Conservation (phyloP, 1,140 invertebrate genomes). For the Cotesia chilonis region DNA sequence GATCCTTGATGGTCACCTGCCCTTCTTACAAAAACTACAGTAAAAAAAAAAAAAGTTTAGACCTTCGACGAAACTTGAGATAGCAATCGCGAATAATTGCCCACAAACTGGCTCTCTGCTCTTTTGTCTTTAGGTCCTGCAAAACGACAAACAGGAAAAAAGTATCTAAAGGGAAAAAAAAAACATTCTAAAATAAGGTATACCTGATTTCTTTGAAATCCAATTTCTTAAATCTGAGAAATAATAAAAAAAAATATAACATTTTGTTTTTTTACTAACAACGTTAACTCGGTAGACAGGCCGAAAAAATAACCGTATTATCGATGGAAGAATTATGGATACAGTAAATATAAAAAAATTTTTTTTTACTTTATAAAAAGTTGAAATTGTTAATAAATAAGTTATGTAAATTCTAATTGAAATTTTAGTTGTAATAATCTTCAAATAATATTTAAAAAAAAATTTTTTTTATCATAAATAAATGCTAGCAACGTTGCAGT, state of each 20-base stretch:
- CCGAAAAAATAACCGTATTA: no score
- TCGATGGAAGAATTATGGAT: no score
- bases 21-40: slow-evolving; percentile 12
- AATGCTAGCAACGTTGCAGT: no score
- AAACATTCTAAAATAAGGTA: neutral
- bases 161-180: neutral
- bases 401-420: no score
- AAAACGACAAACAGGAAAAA: neutral
- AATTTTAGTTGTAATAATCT: no score
- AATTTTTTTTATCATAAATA: no score
- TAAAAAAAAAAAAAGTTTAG: neutral
- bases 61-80: slow-evolving; percentile 23
- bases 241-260: neutral
- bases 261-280: neutral
- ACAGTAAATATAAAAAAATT: no score
- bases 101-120: slow-evolving; percentile 5
- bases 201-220: slow-evolving; percentile 16
- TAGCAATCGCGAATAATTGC: slow-evolving; percentile 22
- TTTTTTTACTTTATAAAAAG: no score
- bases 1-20: slow-evolving; percentile 13
- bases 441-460: no score
- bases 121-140: neutral
- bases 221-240: slow-evolving; percentile 1
- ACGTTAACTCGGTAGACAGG: no score
- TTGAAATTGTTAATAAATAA: no score